Conservation (phyloP, 2,888 invertebrate species). For the Melinaea menophilus region DNA sequence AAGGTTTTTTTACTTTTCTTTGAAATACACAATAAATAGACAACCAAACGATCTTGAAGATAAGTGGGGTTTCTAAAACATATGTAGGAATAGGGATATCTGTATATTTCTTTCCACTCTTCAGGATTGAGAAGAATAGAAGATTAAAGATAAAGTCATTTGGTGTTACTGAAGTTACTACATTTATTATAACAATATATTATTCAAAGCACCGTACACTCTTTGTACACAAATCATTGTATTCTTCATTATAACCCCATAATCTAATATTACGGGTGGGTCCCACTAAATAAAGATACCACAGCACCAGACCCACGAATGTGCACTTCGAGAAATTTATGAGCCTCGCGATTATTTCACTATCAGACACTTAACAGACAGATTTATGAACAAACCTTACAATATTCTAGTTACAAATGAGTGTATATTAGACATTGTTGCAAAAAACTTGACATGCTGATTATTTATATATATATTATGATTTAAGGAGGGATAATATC, state of each 20-base stretch:
- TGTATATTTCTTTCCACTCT: too few species aligned
- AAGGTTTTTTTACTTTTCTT: too few species aligned
- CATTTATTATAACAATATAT: too few species aligned
- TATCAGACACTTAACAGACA: conserved; percentile 34
- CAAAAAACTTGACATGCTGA: background rate
- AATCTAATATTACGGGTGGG: conserved; percentile 16
- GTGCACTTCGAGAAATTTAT: conserved; percentile 51
- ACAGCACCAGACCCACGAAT: conserved; percentile 35
- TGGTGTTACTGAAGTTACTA: too few species aligned
- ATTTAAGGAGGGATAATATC: too few species aligned
- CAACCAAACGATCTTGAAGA: too few species aligned
- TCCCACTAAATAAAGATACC: conserved; percentile 30
- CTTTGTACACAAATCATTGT: background rate
- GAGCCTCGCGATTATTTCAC: conserved; percentile 40
- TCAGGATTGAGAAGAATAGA: too few species aligned
- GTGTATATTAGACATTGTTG: conserved; percentile 20
- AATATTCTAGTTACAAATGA: conserved; percentile 25
- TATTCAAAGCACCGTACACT: background rate
- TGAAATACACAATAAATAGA: too few species aligned
- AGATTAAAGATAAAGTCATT: too few species aligned
- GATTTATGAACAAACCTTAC: conserved; percentile 33
- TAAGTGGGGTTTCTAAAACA: too few species aligned
- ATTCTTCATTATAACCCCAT: background rate
- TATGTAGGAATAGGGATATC: too few species aligned
- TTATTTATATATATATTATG: background rate